A percentile compares a stretch with the other conserved stretches of the same genome.
phyloP scores from a whole-genome alignment of 1,140 invertebrate species.

The Drosophila pandora region DNA sequence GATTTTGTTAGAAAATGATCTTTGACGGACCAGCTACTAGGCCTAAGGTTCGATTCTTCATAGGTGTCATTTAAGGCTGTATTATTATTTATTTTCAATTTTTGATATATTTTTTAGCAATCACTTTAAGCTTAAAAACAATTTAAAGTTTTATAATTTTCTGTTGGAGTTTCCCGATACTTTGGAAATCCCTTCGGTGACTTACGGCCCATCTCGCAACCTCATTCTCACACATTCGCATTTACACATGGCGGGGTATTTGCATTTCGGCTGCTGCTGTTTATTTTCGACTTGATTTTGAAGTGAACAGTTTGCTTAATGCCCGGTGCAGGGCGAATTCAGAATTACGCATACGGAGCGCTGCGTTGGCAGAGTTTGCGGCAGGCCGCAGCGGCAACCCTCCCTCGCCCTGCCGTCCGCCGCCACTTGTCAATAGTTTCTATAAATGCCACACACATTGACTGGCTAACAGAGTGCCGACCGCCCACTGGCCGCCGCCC shows the following conservation, averaged over 20 bases:
- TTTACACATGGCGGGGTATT: conserved; percentile 30
- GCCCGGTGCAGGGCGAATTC: conserved; percentile 53
- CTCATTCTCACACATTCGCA: conserved; percentile 4
- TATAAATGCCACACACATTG: conserved; percentile 62
- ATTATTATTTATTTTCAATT: too few species aligned
- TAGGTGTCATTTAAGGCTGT: too few species aligned
- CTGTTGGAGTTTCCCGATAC: too few species aligned
- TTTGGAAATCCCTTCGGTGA: neutral
- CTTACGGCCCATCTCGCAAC: conserved; percentile 14
- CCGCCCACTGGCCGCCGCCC: conserved; percentile 5
- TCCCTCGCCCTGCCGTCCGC: neutral
- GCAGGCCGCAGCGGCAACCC: conserved; percentile 43
- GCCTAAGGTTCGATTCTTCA: too few species aligned
- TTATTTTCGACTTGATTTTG: conserved; percentile 83
- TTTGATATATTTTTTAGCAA: too few species aligned
- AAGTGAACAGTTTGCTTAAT: conserved; percentile 83
- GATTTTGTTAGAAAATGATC: too few species aligned
- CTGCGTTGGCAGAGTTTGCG: conserved; percentile 69
- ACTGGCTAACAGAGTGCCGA: conserved; percentile 12
- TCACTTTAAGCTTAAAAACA: too few species aligned
- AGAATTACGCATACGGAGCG: conserved; percentile 77
- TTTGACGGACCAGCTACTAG: too few species aligned
- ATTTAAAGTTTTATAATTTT: too few species aligned
- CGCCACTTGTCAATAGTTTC: conserved; percentile 62
- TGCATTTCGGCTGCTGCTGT: conserved; percentile 69